Evolutionary conservation across 2,888 invertebrate species (phyloP).

Genomic region (Drosophila austrosaltans): DNA sequence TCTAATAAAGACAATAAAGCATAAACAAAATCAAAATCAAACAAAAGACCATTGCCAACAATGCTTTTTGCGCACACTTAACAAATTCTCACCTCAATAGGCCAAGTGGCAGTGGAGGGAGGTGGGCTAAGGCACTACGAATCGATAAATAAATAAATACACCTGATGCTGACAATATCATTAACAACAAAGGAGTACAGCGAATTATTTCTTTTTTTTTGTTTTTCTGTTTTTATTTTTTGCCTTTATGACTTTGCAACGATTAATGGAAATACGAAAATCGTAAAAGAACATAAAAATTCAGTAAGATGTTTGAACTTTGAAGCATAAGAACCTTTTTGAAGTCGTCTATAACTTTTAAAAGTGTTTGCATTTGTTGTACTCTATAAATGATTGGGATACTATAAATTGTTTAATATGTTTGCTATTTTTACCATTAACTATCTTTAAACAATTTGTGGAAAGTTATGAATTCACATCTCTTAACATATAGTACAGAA

Average conservation of each 20-base stretch:
- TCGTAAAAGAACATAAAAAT: constrained; percentile 32
- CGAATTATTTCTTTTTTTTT: background rate
- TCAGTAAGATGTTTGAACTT: constrained; percentile 38
- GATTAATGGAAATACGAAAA: constrained; percentile 52
- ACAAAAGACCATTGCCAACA: constrained; percentile 37
- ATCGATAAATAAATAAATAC: constrained; percentile 54
- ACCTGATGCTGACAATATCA: constrained; percentile 72
- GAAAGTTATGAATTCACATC: too few species aligned
- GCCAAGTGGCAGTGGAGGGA: constrained; percentile 36
- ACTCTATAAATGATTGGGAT: background rate
- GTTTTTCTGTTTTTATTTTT: constrained; percentile 19
- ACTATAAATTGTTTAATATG: background rate
- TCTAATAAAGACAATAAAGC: constrained; percentile 50
- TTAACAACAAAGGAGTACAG: constrained; percentile 63
- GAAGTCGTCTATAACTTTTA: constrained; percentile 2
- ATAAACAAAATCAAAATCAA: constrained; percentile 31
- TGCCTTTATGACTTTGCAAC: constrained; percentile 62
- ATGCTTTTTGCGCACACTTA: constrained; percentile 15
- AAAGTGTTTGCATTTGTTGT: constrained; percentile 10
- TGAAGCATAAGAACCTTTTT: constrained; percentile 9
- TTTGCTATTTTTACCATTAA: background rate
- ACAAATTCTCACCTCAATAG: constrained; percentile 37
- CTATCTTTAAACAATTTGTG: too few species aligned
- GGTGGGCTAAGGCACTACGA: constrained; percentile 14
- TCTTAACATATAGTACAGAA: too few species aligned